Evolutionary conservation across 1,140 invertebrate genomes (phyloP).

Genomic region (Aplysia californica): DNA sequence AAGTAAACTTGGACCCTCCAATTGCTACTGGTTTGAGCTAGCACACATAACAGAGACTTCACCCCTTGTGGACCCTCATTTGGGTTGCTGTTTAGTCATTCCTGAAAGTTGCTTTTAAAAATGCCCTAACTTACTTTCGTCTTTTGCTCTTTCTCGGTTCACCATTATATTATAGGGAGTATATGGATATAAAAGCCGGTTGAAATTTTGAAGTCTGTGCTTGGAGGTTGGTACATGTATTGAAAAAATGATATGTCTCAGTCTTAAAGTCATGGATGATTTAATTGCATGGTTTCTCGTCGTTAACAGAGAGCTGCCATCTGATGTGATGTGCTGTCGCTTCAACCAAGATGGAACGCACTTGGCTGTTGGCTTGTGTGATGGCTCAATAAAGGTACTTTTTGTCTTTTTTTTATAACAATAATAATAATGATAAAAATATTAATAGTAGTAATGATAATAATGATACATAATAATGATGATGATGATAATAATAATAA

Average conservation of each 20-base stretch:
- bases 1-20: not conserved
- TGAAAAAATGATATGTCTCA: not conserved
- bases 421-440: too few species aligned
- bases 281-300: not conserved
- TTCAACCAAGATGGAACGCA: slow-evolving; percentile 48
- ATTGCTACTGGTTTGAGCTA: not conserved
- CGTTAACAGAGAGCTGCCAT: slow-evolving; percentile 46
- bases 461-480: too few species aligned
- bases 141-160: not conserved
- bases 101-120: not conserved
- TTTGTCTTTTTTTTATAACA: not conserved
- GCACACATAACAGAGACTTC: not conserved
- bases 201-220: not conserved
- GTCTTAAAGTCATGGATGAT: not conserved
- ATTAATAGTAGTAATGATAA: too few species aligned
- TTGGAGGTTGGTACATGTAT: not conserved
- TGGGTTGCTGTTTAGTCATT: not conserved
- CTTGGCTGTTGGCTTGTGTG: slow-evolving; percentile 53
- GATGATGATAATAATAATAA: too few species aligned
- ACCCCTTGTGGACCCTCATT: not conserved
- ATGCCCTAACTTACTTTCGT: not conserved
- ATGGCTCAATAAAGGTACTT: slow-evolving; percentile 56
- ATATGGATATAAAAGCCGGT: not conserved
- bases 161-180: not conserved
- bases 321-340: slow-evolving; percentile 58